Base-by-base conservation (phyloP, 1,140 invertebrate species). In the Calosoma granatense region DNA sequence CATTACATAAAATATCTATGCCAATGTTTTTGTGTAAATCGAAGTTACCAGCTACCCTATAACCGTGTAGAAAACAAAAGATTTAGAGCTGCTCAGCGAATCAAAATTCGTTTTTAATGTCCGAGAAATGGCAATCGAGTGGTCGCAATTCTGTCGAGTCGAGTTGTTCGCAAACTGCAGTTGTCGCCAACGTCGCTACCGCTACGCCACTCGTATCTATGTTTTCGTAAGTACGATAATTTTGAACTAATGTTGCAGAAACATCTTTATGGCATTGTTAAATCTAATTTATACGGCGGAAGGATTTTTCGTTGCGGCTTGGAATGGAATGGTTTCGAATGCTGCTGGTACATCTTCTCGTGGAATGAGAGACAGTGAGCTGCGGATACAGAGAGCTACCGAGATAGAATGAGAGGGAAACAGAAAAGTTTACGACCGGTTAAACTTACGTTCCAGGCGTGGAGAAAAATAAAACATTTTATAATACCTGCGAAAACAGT, bases 241-340 rank as follows among this genome's bases (percentile, higher is more conserved):
- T 47, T 47, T 47, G 41, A 47, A 47, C 41, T 47, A 47, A 47
- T 47, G 41, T 47, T 47, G 41, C 41, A 47, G 41, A 47, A 47
- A 47, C 41, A 47, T 47, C 6, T 47, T 47, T 47, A 47, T 47
- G 41, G 41, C 41, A 47, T 47, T 47, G 41, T 47, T 47, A 47
- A 6, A 47, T 47, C 41, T 47, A 47, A 47, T 47, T 47, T 47
- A 47, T 47, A 47, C 15, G 9, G 41, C 9, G 9, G 17, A 4
- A 11, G 41, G 41, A 47, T 47, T 47, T 47, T 47, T 47, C 41
- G 41, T 11, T 9, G 15, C 15, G 9, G 9, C 41, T 30, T 14
- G 26, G 26, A 30, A 30, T n/a, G n/a, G n/a, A n/a, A n/a, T n/a
- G n/a, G 26, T n/a, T 9, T 9, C 26, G 26, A 36, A 36, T n/a